These are phyloP conservation scores for Cygnus atratus DNA, from an alignment of 2,113 vertebrate species.

Conservation along the genomic window DNA sequence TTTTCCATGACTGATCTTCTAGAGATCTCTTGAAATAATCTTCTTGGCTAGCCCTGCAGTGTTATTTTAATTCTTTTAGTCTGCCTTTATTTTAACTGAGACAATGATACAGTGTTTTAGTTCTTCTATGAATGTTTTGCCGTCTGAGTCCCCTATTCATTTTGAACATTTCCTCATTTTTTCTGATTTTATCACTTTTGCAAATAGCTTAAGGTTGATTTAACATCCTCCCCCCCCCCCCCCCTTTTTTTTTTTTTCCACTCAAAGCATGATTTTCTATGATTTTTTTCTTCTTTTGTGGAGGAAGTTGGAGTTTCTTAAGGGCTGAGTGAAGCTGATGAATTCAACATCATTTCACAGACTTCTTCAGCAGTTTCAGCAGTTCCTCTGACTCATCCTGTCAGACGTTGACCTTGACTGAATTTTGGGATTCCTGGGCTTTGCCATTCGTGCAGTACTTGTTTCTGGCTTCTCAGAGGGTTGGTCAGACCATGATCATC, in stretches of 20 bases:
- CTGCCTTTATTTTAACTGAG: neutral
- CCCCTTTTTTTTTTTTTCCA: neutral
- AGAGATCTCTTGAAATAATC: constrained; percentile 15
- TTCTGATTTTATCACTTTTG: constrained; percentile 6
- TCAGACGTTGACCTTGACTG: neutral
- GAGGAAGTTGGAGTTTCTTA: neutral
- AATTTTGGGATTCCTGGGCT: neutral
- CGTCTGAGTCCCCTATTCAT: neutral
- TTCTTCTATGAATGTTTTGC: neutral
- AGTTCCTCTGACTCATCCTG: neutral
- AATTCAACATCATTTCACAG: neutral
- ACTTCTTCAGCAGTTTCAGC: neutral
- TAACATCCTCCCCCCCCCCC: neutral
- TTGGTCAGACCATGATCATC: too few relatives aligned
- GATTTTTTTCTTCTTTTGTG: neutral
- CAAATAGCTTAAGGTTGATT: neutral
- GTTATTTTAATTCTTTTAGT: neutral
- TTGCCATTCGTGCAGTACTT: neutral
- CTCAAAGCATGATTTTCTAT: neutral
- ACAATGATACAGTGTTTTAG: neutral
- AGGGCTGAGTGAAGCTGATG: neutral
- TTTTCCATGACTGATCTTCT: neutral
- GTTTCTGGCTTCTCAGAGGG: neutral
- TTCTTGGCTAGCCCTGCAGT: neutral
- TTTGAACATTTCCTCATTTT: neutral